Evolutionary conservation across 2,113 vertebrate genomes (phyloP).

Genomic region (Garra rufa): DNA sequence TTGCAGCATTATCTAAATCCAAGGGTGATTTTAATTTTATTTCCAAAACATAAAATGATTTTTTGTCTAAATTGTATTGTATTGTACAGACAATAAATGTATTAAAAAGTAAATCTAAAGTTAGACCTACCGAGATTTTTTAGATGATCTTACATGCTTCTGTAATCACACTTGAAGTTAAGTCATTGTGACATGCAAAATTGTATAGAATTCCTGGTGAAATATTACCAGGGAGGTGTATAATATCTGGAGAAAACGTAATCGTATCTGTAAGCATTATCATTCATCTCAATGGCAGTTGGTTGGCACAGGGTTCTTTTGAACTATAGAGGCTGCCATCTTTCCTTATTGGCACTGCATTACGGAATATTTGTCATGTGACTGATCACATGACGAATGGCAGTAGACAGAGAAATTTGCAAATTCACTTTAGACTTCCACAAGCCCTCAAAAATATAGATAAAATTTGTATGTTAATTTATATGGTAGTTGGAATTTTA

Average conservation of each 20-base stretch:
- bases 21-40: background rate
- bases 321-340: background rate
- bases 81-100: background rate
- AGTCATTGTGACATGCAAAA: background rate
- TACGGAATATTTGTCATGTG: conserved; percentile 1
- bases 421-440: background rate
- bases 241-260: conserved; percentile 10
- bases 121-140: background rate
- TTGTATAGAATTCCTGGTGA: background rate
- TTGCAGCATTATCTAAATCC: background rate
- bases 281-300: conserved; percentile 4
- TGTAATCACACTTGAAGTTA: conserved; percentile 1
- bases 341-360: background rate
- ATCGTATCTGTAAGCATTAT: background rate
- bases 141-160: background rate
- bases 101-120: background rate
- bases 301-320: background rate
- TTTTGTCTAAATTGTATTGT: background rate
- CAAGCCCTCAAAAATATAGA: background rate
- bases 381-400: conserved; percentile 11
- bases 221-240: conserved; percentile 1
- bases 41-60: background rate
- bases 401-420: background rate
- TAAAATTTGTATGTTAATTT: background rate
- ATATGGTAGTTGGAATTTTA: background rate